These are phyloP conservation scores for Epinotia nisella DNA, from an alignment of 2,888 invertebrate species.

Conservation along the genomic window DNA sequence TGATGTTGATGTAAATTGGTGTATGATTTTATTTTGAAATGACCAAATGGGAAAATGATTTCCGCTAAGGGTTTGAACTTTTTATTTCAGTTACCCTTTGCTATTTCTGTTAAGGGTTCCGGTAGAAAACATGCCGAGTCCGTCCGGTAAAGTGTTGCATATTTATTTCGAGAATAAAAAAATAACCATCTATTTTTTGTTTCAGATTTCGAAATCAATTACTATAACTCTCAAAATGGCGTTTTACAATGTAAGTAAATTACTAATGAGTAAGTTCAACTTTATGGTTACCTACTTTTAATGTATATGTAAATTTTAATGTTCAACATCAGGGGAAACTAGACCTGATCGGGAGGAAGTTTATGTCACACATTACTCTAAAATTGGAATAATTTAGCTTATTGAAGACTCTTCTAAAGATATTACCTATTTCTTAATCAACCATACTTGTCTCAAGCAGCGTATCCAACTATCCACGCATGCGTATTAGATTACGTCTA, in stretches of 20 bases:
- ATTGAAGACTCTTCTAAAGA: background rate
- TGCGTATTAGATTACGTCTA: conserved; percentile 21
- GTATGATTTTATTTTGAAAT: too few species aligned
- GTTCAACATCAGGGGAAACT: too few species aligned
- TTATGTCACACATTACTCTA: background rate
- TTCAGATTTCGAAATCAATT: conserved; percentile 11
- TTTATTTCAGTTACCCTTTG: background rate
- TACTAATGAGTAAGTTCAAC: background rate
- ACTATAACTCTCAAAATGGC: conserved; percentile 4
- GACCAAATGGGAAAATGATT: too few species aligned
- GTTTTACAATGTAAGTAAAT: conserved; percentile 28
- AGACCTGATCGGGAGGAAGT: background rate
- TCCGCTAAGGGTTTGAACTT: too few species aligned
- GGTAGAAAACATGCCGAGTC: background rate
- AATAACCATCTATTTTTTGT: background rate
- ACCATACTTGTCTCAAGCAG: conserved; percentile 22
- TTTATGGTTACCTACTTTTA: too few species aligned
- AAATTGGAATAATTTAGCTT: background rate
- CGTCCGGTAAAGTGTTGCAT: background rate
- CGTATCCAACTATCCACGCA: conserved; percentile 12
- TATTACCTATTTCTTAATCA: conserved; percentile 12
- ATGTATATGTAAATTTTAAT: too few species aligned
- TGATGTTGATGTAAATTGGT: too few species aligned
- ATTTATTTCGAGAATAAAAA: too few species aligned
- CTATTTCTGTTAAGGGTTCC: background rate